These are phyloP conservation scores for Leucoma salicis DNA, from an alignment of 2,888 invertebrate species.

Conservation along the genomic window DNA sequence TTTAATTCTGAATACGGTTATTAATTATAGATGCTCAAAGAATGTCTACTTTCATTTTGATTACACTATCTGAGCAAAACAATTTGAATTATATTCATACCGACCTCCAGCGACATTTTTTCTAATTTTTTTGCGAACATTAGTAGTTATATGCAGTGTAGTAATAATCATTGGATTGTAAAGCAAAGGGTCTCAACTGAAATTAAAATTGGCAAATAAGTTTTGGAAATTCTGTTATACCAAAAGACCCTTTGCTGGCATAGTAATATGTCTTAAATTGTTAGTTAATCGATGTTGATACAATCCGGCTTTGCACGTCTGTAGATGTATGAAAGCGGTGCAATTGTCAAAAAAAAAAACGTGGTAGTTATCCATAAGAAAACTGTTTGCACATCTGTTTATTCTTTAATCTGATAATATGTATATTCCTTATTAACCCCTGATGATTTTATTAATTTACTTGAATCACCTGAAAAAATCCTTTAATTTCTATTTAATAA, in stretches of 20 bases:
- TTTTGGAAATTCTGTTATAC: conserved; percentile 16
- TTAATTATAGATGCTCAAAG: no score
- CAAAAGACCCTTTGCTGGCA: conserved; percentile 66
- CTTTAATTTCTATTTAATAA: conserved; percentile 21
- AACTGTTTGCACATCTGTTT: conserved; percentile 82
- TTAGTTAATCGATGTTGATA: conserved; percentile 45
- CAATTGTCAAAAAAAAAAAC: conserved; percentile 45
- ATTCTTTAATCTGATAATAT: conserved; percentile 34
- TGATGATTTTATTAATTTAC: conserved; percentile 55
- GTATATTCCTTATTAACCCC: conserved; percentile 43
- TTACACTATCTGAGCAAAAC: no score
- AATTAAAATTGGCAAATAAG: conserved; percentile 26
- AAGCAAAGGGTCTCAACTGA: conserved; percentile 70
- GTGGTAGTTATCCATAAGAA: conserved; percentile 59
- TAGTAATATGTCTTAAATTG: conserved; percentile 41
- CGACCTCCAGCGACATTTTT: conserved; percentile 24
- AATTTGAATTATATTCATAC: no score
- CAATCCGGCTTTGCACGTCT: conserved; percentile 46
- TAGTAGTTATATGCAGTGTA: conserved; percentile 14
- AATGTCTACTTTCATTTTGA: no score
- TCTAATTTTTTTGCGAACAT: conserved; percentile 15
- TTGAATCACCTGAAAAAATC: conserved; percentile 39
- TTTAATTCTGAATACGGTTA: no score
- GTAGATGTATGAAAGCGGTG: conserved; percentile 51
- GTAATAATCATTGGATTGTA: conserved; percentile 62